Conservation (phyloP, 2,797 vertebrate genomes). For the Rhincodon typus region DNA sequence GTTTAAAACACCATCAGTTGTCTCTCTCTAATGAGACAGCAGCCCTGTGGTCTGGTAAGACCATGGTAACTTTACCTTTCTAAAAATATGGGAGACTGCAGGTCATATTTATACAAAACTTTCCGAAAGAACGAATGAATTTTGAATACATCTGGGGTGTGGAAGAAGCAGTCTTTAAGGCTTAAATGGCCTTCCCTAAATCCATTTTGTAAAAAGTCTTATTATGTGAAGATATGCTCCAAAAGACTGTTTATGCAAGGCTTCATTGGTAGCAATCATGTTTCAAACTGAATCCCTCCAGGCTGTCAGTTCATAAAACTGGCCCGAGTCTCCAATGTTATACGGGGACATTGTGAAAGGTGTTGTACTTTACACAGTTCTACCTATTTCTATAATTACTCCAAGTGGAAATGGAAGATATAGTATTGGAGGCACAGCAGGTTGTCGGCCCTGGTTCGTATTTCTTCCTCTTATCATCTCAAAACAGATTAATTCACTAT, state of each 20-base stretch:
- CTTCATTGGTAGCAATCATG: not conserved
- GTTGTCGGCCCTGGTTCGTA: not conserved
- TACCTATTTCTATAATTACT: not conserved
- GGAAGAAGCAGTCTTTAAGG: not conserved
- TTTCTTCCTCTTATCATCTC: conserved; percentile 12
- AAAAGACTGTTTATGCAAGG: not conserved
- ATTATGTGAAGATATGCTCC: not conserved
- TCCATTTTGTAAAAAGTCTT: not conserved
- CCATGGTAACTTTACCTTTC: too few species aligned
- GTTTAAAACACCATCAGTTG: too few species aligned
- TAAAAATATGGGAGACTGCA: not conserved
- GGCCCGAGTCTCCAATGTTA: not conserved
- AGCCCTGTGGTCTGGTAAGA: too few species aligned
- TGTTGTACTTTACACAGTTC: not conserved
- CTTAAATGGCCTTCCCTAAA: not conserved
- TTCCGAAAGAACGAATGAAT: not conserved
- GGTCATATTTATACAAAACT: not conserved
- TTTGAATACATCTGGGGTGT: not conserved
- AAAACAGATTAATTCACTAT: not conserved
- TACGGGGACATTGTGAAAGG: not conserved
- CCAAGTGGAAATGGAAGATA: too few species aligned
- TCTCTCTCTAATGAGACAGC: too few species aligned
- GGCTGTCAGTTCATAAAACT: not conserved
- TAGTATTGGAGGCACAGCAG: not conserved
- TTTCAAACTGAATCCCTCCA: not conserved